Conservation (phyloP, 2,113 vertebrate genomes). For the Lanius ludovicianus region DNA sequence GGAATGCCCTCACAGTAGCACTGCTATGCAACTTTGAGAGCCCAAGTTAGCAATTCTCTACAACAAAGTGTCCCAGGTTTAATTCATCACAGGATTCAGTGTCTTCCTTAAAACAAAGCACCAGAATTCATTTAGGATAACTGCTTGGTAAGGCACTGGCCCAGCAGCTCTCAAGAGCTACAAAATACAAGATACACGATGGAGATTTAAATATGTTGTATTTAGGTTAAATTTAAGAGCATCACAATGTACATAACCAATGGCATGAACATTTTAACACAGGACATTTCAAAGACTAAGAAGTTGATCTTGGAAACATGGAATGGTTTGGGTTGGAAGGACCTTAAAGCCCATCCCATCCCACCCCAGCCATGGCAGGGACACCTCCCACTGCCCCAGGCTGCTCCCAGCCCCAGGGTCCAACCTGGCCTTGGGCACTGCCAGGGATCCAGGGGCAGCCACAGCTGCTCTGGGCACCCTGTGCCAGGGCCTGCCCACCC, state of each 20-base stretch:
- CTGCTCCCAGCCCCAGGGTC: not conserved
- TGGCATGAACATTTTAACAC: not conserved
- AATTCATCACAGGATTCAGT: not conserved
- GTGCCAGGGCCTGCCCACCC: not conserved
- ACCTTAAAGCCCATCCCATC: accelerated
- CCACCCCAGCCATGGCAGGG: not conserved
- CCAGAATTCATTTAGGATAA: not conserved
- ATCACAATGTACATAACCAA: not conserved
- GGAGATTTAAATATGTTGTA: not conserved
- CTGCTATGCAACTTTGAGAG: not conserved
- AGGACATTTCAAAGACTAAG: accelerated
- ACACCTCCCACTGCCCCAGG: not conserved
- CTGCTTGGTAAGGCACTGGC: not conserved
- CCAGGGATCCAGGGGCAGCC: not conserved
- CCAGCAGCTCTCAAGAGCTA: not conserved
- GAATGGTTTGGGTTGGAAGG: not conserved
- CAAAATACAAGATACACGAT: not conserved
- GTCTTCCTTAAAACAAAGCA: not conserved
- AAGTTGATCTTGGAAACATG: accelerated
- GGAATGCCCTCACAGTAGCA: not conserved
- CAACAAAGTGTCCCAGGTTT: not conserved
- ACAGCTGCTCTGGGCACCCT: not conserved
- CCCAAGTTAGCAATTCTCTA: not conserved
- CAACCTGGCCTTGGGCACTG: not conserved
- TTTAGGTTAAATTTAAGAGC: not conserved